Evolutionary conservation across 2,888 invertebrate species (phyloP).

Genomic region (Plebejus anna): DNA sequence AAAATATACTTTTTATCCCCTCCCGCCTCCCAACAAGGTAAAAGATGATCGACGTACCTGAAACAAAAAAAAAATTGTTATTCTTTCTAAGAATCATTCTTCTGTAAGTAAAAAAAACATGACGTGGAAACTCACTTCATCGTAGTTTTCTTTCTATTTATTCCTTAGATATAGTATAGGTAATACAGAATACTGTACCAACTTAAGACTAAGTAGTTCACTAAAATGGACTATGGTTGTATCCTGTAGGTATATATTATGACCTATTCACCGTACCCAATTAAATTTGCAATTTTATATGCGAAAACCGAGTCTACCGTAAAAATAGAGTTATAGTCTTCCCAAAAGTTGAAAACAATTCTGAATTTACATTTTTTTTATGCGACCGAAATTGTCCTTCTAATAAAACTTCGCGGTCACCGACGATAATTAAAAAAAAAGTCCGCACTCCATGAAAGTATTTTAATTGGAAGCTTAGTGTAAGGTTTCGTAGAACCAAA

Average conservation of each 20-base stretch:
- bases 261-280: neutral
- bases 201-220: too few species aligned
- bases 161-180: too few species aligned
- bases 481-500: neutral
- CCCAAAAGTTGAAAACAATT: constrained; percentile 21
- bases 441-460: neutral
- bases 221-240: too few species aligned
- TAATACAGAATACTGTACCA: too few species aligned
- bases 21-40: neutral
- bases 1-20: neutral
- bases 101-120: too few species aligned
- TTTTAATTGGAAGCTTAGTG: neutral
- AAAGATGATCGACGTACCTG: constrained; percentile 7
- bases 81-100: neutral
- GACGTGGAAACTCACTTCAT: too few species aligned
- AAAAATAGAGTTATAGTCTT: constrained; percentile 23
- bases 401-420: constrained; percentile 26
- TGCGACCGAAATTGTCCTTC: neutral
- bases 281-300: constrained; percentile 2
- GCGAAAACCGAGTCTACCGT: neutral
- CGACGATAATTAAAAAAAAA: neutral
- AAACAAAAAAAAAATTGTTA: constrained; percentile 11
- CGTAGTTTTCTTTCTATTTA: too few species aligned
- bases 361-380: constrained; percentile 11
- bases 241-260: too few species aligned